Base-by-base conservation (phyloP, 2,888 invertebrate genomes). In the Drymonia ruficornis region DNA sequence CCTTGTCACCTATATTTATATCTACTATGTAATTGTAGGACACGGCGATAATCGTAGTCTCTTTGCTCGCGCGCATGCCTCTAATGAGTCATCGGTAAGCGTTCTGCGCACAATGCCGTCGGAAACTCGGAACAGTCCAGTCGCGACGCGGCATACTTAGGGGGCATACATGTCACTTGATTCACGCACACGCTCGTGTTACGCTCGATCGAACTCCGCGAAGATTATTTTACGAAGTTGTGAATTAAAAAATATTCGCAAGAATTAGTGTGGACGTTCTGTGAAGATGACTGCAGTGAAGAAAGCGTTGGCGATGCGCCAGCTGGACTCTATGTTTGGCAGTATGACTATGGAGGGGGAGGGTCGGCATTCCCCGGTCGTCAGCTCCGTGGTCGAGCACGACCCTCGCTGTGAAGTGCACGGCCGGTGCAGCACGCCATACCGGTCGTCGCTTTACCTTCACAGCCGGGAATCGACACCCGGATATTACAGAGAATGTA, bases 391-490 rank as follows among this genome's bases (percentile, higher is more conserved):
- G 72, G 89, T 94, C 49, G 95, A 95, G 70, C 88, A 89, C 72
- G 92, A 92, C 81, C 91, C 93, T 61, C 95, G 94, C 61, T 96
- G 96, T 79, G 96, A 96, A 74, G 95, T 96, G 36, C 96, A 96
- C 81, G 95, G 96, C 43, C 86, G 91, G 38, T 89, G 88, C 78
- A 81, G 83, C 59, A 88, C 91, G 50, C 88, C 90, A 18, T 85
- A 90, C 63, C 80, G 89, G 55, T 91, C 91, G 8, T 91, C 91
- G 42, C 81, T 91, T 43, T 92, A 91, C 63, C 82, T 91, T 52
- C 91, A 91, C 72, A 88, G 89, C 71, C 78, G 92, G 76, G 91
- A 93, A 60, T 87, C 91, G 7, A 93, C 94, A 5, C 91, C 95
- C 16, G 94, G 94, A 12, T 94, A 94, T 51, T 79, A 94, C 58